Base-by-base conservation (phyloP, 1,140 invertebrate species). In the Procambarus clarkii region DNA sequence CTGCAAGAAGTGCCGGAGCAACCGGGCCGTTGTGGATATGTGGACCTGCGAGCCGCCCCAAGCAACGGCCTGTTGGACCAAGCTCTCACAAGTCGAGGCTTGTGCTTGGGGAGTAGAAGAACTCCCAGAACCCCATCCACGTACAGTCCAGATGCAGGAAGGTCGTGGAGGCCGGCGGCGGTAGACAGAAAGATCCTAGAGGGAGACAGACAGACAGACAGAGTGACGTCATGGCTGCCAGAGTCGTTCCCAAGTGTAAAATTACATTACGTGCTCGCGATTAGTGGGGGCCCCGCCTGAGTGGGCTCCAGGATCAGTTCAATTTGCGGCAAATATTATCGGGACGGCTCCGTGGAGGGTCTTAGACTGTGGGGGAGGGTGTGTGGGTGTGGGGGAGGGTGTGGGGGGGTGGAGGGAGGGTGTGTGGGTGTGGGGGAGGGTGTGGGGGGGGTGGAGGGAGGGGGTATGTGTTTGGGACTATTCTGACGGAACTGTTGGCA, bases 281-380 rank as follows among this genome's bases (percentile, higher is more conserved):
- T 91, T 91, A 91, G 89, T 79, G 89, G 82, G 24, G 82, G 48
- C 69, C 69, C 71, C 83, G 89, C 82, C 24, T 83, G 89, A 91
- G 89, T 64, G 89, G 82, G 8, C 82, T 44, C 54, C 82, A 58
- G 80, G 89, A 91, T 91, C 89, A 91, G 89, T 91, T 85, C 89
- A 91, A 91, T 91, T 91, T 84, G 81, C 83, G 89, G 89, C 89
- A 91, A 91, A 91, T 91, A 91, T 91, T 91, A 91, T 86, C 82
- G 48, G 84, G 71, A 44, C 15, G 81, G 60, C 24, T 44, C 3
- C 5, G 79, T 15, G 50, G 79, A n/a, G 79, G 79, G 45, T 44
- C 3, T 54, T 8, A 48, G 76, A 78, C 5, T 44, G 11, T 45
- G 8, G 76, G 18, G 7, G 76, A 24, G 5, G 46, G 34, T 8